These are phyloP conservation scores for Pachypanchax playfairii DNA, from an alignment of 2,113 vertebrate species.

Conservation along the genomic window DNA sequence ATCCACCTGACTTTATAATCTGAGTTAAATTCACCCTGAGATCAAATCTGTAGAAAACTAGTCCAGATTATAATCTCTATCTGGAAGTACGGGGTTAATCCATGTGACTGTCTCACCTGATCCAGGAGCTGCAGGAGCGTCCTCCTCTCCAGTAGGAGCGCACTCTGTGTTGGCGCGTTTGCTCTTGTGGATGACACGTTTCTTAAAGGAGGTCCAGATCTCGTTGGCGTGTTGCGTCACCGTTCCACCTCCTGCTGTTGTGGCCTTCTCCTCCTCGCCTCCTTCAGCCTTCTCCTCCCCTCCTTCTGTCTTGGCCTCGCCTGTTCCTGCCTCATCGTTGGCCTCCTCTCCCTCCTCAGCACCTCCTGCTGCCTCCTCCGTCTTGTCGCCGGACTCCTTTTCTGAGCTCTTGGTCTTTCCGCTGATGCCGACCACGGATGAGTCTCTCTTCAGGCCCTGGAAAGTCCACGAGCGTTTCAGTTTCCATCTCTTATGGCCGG, in stretches of 20 bases:
- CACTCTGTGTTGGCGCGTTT: slow-evolving; percentile 77
- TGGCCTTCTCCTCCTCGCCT: slow-evolving; percentile 50
- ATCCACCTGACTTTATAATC: too few relatives aligned
- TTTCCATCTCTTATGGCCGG: slow-evolving; percentile 82
- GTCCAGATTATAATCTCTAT: too few relatives aligned
- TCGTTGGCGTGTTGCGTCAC: slow-evolving; percentile 82
- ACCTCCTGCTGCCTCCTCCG: slow-evolving; percentile 42
- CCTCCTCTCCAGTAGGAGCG: slow-evolving; percentile 67
- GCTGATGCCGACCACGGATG: slow-evolving; percentile 77
- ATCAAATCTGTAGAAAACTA: too few relatives aligned
- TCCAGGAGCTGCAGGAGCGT: slow-evolving; percentile 33
- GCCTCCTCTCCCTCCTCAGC: slow-evolving; percentile 52
- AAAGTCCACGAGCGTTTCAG: slow-evolving; percentile 85
- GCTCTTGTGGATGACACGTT: slow-evolving; percentile 81
- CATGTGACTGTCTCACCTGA: slow-evolving; percentile 67
- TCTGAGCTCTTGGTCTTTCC: slow-evolving; percentile 73
- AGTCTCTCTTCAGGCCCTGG: slow-evolving; percentile 82
- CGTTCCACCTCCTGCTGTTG: slow-evolving; percentile 60
- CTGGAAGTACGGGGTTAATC: too few relatives aligned
- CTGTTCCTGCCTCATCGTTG: slow-evolving; percentile 53
- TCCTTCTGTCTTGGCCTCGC: slow-evolving; percentile 56
- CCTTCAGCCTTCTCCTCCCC: slow-evolving; percentile 63
- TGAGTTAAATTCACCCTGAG: too few relatives aligned
- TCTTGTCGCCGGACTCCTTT: slow-evolving; percentile 68
- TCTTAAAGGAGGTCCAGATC: slow-evolving; percentile 85